Evolutionary conservation across 2,113 vertebrate species (phyloP), one percentile per base, ranked within the genome.

Genomic region (Nycticorax nycticorax): DNA sequence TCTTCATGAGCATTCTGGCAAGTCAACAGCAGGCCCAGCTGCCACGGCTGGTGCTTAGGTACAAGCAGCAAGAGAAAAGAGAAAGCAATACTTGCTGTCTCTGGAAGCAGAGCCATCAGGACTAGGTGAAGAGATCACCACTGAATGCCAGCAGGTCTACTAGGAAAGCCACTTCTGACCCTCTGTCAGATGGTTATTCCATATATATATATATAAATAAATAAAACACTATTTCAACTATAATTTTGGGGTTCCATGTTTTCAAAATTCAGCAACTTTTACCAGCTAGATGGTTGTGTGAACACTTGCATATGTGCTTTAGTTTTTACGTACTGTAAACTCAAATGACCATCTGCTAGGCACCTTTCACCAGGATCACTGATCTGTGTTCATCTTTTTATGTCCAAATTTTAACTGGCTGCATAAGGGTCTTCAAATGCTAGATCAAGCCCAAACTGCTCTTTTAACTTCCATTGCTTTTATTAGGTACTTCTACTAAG

Each of bases 61-160:
- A 56, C 8, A 11, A 63, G 18, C 26, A 37, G n/a, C 0, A 0
- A 60, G 47, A 37, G 24, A 50, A 45, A 56, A 32, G n/a, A n/a
- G 67, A 19, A 64, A 48, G 32, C 4, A 35, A 57, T 19, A 9
- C 18, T 78, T 1, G 0, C 39, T 16, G 7, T 24, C 35, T 28
- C 35, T 67, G 27, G 9, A 72, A 43, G 22, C 47, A 62, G 76
- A 76, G 57, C 39, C 57, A 45, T 37, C 10, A 37, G 27, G 16
- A 41, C 79, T 59, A 27, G 1, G 0, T 26, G 26, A 88, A 64
- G 12, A 32, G 12, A 21, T 41, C 37, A 48, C 33, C 10, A 28
- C 14, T 0, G 0, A 66, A 48, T 30, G 7, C 39, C 32, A 56
- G 52, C 52, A 69, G 10, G 30, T 71, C 43, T 64, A 8, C 43